Evolutionary conservation across 1,140 invertebrate genomes (phyloP).

Genomic region (Drosophila bocqueti): DNA sequence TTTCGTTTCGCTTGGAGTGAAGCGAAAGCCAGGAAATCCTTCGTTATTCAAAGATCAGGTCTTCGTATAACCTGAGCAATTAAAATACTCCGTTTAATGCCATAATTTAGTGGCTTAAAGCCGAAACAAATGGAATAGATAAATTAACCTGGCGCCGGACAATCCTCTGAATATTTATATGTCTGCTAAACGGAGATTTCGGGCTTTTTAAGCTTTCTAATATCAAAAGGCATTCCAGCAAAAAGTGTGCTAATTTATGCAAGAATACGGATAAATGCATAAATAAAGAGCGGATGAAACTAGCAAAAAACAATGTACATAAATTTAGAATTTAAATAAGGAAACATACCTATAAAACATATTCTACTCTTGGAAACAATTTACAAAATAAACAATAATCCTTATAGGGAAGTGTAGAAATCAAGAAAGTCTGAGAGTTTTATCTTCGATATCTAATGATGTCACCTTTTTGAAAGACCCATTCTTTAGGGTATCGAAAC

Average conservation of each 20-base stretch:
- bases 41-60: slow-evolving; percentile 20
- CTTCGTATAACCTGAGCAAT: slow-evolving; percentile 32
- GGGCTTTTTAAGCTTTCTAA: slow-evolving; percentile 29
- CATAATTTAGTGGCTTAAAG: slow-evolving; percentile 29
- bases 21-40: slow-evolving; percentile 27
- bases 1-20: slow-evolving; percentile 29
- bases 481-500: slow-evolving; percentile 39
- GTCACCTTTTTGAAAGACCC: slow-evolving; percentile 11
- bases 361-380: neutral
- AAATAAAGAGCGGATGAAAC: slow-evolving; percentile 18
- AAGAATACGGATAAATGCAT: slow-evolving; percentile 30
- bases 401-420: neutral
- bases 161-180: slow-evolving; percentile 51
- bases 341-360: neutral
- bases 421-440: slow-evolving; percentile 4
- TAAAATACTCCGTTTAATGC: slow-evolving; percentile 37
- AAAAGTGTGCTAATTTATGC: slow-evolving; percentile 52
- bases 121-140: slow-evolving; percentile 39
- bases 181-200: slow-evolving; percentile 44
- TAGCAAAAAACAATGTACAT: slow-evolving; percentile 4
- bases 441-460: slow-evolving; percentile 22
- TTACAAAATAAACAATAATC: neutral
- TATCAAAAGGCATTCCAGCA: neutral
- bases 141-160: slow-evolving; percentile 37
- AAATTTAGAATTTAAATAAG: slow-evolving; percentile 5